Base-by-base conservation (phyloP, 1,140 invertebrate genomes). In the Armadillidium nasatum region DNA sequence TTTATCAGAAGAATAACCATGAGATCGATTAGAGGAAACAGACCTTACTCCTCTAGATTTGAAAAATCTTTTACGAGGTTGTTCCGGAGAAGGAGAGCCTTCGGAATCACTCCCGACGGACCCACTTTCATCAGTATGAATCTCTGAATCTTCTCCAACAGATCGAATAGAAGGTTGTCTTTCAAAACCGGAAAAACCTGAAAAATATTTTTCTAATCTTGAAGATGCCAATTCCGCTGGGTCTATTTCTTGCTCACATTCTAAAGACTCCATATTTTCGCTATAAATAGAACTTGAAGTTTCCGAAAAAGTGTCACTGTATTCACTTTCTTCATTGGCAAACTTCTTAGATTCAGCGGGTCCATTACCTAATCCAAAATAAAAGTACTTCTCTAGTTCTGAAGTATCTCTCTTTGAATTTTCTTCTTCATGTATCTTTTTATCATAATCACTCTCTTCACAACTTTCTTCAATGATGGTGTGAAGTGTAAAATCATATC, bases 391-490 rank as follows among this genome's bases (percentile, higher is more conserved):
- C 84, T 96, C 94, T 74, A 96, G 83, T 82, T 94, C 92, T 0
- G 93, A 94, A 0, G 92, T 89, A 75, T 84, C 84, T 15, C 79
- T 76, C 45, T 81, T 79, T 15, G 75, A 83, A 74, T 0, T 82
- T 82, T 82, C 75, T 84, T 87, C 60, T 87, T 87, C 82, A 92
- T 92, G 68, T 90, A 89, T 84, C 92, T 92, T 83, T 60, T 80
- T 78, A 67, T 83, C 83, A 70, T 79, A 79, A 90, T 95, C 85
- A 67, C 83, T 85, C 84, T 96, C 94, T 84, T 96, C 94, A 83
- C 94, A 95, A 77, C 93, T 94, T 84, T 96, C 94, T 86, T 97
- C 94, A 0, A 95, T 90, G 80, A 97, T 97, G 0, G 94, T 97
- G 81, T 96, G 94, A 71, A 97, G 85, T 0, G 93, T 95, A 80